These are phyloP conservation scores for Cantharis rufa DNA, from an alignment of 2,888 invertebrate genomes.

Conservation along the genomic window DNA sequence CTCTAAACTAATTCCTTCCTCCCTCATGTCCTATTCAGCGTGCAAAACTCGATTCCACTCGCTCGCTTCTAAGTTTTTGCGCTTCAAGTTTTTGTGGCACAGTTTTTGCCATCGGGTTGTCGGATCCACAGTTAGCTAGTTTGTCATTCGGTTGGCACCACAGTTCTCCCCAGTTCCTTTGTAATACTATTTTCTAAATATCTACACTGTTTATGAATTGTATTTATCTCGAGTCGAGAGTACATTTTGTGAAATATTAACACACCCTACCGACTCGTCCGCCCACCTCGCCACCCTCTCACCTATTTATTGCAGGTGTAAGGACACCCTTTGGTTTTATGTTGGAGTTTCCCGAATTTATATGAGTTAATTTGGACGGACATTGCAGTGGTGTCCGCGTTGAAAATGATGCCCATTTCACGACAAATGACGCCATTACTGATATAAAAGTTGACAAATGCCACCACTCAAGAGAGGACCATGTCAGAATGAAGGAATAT, in stretches of 20 bases:
- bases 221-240: conserved; percentile 19
- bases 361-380: conserved; percentile 26
- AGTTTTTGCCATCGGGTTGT: conserved; percentile 50
- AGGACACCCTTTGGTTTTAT: neutral
- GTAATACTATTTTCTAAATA: conserved; percentile 34
- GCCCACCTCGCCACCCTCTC: neutral
- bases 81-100: conserved; percentile 46
- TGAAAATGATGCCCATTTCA: conserved; percentile 34
- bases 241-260: conserved; percentile 19
- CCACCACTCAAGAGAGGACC: conserved; percentile 33
- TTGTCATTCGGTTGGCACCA: conserved; percentile 56
- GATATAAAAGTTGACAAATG: conserved; percentile 56
- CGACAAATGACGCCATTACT: conserved; percentile 53
- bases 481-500: conserved; percentile 30
- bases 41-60: conserved; percentile 35
- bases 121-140: conserved; percentile 59
- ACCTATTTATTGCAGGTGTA: neutral
- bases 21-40: conserved; percentile 27
- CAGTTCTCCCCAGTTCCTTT: conserved; percentile 39
- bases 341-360: conserved; percentile 1
- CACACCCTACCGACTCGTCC: neutral
- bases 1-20: conserved; percentile 40
- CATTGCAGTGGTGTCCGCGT: conserved; percentile 25
- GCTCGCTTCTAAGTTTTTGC: conserved; percentile 46
- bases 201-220: conserved; percentile 33